These are phyloP conservation scores for Mayetiola destructor DNA, from an alignment of 2,888 invertebrate genomes.

Conservation along the genomic window DNA sequence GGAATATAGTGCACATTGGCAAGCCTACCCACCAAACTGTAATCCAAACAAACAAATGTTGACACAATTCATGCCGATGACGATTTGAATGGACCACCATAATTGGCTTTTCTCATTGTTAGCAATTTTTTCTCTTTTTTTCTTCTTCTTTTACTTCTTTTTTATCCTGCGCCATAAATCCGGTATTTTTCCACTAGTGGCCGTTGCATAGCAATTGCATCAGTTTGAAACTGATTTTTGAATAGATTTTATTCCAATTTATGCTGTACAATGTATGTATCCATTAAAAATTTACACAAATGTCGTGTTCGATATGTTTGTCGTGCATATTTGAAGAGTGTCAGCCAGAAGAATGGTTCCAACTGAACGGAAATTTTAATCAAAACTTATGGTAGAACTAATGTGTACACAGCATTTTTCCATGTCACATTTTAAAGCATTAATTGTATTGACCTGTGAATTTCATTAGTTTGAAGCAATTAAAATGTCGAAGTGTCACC, in stretches of 20 bases:
- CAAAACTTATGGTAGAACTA: too few relatives aligned
- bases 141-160: background rate
- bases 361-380: too few relatives aligned
- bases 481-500: conserved; percentile 6
- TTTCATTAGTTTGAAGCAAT: conserved; percentile 2
- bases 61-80: background rate
- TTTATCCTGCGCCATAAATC: background rate
- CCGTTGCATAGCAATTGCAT: background rate
- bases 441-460: conserved; percentile 13
- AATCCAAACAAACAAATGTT: too few relatives aligned
- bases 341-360: background rate
- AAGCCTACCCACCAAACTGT: too few relatives aligned
- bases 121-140: background rate
- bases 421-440: background rate
- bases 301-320: too few relatives aligned
- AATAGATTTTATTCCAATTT: background rate
- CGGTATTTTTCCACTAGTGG: background rate
- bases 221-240: background rate
- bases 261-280: background rate
- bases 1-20: background rate
- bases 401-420: too few relatives aligned
- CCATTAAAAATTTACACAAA: conserved; percentile 12
- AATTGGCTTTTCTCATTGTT: too few relatives aligned
- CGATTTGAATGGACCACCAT: conserved; percentile 3
- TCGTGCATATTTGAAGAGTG: too few relatives aligned